A percentile compares a stretch with the other conserved stretches of the same genome.
Conservation (phyloP, 2,888 invertebrate genomes). For the Drosophila falleni region DNA sequence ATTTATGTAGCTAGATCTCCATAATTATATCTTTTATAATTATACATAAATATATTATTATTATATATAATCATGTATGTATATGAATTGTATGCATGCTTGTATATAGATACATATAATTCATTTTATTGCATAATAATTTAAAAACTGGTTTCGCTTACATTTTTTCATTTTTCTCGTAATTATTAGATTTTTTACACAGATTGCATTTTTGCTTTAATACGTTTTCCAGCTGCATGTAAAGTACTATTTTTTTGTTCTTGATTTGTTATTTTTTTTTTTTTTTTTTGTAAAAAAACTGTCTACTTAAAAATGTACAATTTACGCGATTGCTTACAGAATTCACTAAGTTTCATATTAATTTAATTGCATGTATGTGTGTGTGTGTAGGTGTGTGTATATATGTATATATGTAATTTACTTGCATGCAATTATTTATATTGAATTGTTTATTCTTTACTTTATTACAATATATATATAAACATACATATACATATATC, state of each 20-base stretch:
- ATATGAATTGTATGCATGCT: conserved; percentile 28
- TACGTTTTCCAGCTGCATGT: conserved; percentile 11
- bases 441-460: conserved; percentile 2
- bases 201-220: conserved; percentile 38
- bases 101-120: conserved; percentile 35
- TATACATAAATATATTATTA: conserved; percentile 5
- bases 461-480: conserved; percentile 18
- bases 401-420: conserved; percentile 26
- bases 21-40: conserved; percentile 27
- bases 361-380: conserved; percentile 7
- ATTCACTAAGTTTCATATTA: conserved; percentile 46
- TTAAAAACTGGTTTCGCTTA: conserved; percentile 50
- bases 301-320: conserved; percentile 70
- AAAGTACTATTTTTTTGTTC: conserved; percentile 13
- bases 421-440: conserved; percentile 24
- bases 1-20: conserved; percentile 34
- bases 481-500: conserved; percentile 11
- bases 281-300: conserved; percentile 53
- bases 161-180: conserved; percentile 10
- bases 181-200: conserved; percentile 33
- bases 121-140: conserved; percentile 28
- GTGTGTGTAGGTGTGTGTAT: conserved; percentile 7
- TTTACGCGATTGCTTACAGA: conserved; percentile 71
- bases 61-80: conserved; percentile 25
- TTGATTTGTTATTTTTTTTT: conserved; percentile 4